Conservation (phyloP, 2,888 invertebrate species). For the Marronus borbonicus region DNA sequence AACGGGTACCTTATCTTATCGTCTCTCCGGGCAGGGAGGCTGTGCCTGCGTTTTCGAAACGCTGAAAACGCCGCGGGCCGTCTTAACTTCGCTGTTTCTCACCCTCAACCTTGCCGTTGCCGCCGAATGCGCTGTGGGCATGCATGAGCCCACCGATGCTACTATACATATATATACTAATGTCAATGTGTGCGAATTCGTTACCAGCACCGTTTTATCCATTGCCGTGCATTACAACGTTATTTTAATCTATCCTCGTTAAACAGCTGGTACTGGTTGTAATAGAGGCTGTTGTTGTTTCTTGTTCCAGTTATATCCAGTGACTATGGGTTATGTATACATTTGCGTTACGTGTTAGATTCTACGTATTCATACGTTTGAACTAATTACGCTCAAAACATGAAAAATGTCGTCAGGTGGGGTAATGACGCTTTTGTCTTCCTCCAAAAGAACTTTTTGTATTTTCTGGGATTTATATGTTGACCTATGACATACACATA, state of each 20-base stretch:
- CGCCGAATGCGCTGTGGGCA: conserved; percentile 20
- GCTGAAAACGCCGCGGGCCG: conserved; percentile 60
- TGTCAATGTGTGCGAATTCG: not conserved
- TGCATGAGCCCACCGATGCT: not conserved
- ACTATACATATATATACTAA: not conserved
- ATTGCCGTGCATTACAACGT: not conserved
- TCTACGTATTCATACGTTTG: too few species aligned
- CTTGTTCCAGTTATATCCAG: not conserved
- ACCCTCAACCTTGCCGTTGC: conserved; percentile 25
- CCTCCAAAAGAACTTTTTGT: too few species aligned
- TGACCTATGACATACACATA: too few species aligned
- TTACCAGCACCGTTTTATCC: not conserved
- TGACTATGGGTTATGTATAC: not conserved
- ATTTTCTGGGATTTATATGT: too few species aligned
- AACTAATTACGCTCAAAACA: too few species aligned
- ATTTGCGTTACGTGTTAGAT: too few species aligned
- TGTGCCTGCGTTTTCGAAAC: conserved; percentile 57
- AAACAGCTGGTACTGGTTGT: not conserved
- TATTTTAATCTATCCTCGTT: conserved; percentile 1
- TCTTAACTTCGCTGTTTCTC: conserved; percentile 59
- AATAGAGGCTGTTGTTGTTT: not conserved
- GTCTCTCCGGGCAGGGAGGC: conserved; percentile 65
- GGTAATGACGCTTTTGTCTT: too few species aligned
- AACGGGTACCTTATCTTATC: conserved; percentile 71
- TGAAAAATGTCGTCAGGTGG: too few species aligned